Percentiles rank a stretch among this genome's conserved stretches.
phyloP scores from a whole-genome alignment of 2,888 invertebrate species.

The Ecliptopera silaceata region DNA sequence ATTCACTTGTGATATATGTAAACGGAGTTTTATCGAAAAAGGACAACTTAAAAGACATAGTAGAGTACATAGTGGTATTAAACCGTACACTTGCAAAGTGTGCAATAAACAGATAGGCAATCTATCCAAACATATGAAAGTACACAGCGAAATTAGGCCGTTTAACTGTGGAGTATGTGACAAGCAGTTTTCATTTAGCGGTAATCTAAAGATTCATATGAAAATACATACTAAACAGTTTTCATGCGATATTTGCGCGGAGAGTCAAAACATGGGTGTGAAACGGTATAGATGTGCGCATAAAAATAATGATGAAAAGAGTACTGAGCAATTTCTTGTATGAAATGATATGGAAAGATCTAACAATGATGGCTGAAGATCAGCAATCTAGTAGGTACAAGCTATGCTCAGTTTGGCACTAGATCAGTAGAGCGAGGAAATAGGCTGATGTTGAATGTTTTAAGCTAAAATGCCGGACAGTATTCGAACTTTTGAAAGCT shows the following conservation, averaged over 20 bases:
- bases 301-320: too few species aligned
- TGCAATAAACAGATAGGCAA: constrained; percentile 75
- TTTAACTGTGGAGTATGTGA: constrained; percentile 57
- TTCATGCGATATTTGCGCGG: constrained; percentile 49
- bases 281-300: constrained; percentile 54
- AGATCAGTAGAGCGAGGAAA: too few species aligned
- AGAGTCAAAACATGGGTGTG: constrained; percentile 55
- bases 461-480: too few species aligned
- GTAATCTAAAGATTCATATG: constrained; percentile 63
- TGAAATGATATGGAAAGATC: too few species aligned
- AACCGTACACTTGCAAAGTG: constrained; percentile 70
- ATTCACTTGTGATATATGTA: constrained; percentile 64
- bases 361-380: too few species aligned
- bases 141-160: constrained; percentile 61
- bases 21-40: constrained; percentile 65
- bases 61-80: constrained; percentile 65
- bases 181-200: constrained; percentile 60
- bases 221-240: constrained; percentile 54
- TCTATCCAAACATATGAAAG: constrained; percentile 68
- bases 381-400: too few species aligned
- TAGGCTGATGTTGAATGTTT: too few species aligned
- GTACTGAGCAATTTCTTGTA: too few species aligned
- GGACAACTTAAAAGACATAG: constrained; percentile 69
- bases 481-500: too few species aligned
- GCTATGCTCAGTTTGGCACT: too few species aligned